Percentiles rank a stretch among this genome's conserved stretches.
Conservation (phyloP, 2,113 vertebrate species). For the Cnemophilus loriae region DNA sequence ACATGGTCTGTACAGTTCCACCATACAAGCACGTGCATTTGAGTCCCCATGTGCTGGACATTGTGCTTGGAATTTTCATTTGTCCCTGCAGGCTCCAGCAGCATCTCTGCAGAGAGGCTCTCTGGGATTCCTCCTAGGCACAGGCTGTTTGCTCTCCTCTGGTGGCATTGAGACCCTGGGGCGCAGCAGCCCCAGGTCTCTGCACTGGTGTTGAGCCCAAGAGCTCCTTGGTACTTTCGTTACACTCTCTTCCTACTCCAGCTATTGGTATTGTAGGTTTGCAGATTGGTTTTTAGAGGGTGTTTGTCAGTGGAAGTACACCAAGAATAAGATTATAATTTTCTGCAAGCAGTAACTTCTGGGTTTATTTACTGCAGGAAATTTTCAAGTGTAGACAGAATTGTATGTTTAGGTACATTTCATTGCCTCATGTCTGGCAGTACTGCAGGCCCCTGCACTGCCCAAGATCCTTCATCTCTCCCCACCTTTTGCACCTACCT, state of each 20-base stretch:
- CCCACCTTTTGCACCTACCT: background rate
- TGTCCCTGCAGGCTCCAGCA: background rate
- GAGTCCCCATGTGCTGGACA: rapidly evolving
- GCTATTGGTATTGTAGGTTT: background rate
- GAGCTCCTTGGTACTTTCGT: rapidly evolving
- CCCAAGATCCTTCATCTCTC: background rate
- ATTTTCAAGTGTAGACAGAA: background rate
- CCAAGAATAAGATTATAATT: background rate
- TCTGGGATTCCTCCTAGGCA: background rate
- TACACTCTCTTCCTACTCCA: background rate
- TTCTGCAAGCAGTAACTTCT: background rate
- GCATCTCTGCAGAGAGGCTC: background rate
- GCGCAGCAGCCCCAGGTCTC: too few species aligned
- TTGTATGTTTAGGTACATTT: background rate
- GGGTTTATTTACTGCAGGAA: background rate
- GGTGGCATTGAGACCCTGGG: background rate
- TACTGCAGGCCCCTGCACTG: background rate
- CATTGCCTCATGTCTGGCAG: background rate
- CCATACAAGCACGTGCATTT: background rate
- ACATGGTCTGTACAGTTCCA: background rate
- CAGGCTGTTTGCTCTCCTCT: background rate
- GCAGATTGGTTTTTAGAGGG: background rate
- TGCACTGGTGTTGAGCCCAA: rapidly evolving
- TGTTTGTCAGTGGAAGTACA: background rate
- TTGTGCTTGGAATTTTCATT: background rate